Conservation (phyloP, 2,888 invertebrate species). For the Sturmia bella region DNA sequence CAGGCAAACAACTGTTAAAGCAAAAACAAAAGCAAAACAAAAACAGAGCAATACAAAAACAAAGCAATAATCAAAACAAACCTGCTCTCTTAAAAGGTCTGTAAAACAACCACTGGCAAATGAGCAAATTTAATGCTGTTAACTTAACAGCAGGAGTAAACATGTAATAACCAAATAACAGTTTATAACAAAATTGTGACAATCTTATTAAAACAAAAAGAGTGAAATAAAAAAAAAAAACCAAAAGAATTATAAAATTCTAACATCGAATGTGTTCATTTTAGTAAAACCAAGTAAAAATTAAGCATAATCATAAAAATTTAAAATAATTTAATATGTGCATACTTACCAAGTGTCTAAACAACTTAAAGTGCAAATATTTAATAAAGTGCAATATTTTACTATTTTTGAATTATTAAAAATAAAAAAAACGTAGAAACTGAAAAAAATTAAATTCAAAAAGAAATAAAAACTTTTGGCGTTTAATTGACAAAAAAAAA, state of each 20-base stretch:
- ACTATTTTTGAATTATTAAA: too few species aligned
- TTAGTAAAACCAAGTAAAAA: background rate
- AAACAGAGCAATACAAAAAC: background rate
- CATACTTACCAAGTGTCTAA: slow-evolving; percentile 4
- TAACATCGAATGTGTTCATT: slow-evolving; percentile 40
- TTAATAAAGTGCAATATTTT: slow-evolving; percentile 9
- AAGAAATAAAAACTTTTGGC: too few species aligned
- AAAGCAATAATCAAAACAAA: slow-evolving; percentile 23
- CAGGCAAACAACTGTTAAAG: slow-evolving; percentile 17
- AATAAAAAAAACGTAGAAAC: background rate
- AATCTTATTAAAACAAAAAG: background rate
- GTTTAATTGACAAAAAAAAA: slow-evolving; percentile 24
- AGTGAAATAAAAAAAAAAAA: background rate
- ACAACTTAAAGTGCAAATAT: background rate
- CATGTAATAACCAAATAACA: slow-evolving; percentile 17
- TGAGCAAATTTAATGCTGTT: slow-evolving; percentile 15
- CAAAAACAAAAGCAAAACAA: background rate
- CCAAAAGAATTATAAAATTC: background rate
- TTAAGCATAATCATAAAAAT: background rate
- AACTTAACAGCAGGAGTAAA: slow-evolving; percentile 30
- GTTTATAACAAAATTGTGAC: background rate
- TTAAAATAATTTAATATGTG: slow-evolving; percentile 25
- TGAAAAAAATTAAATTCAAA: background rate
- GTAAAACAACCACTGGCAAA: background rate
- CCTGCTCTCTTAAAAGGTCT: background rate